Base-by-base conservation (phyloP, 2,113 vertebrate genomes). In the Smithornis capensis region DNA sequence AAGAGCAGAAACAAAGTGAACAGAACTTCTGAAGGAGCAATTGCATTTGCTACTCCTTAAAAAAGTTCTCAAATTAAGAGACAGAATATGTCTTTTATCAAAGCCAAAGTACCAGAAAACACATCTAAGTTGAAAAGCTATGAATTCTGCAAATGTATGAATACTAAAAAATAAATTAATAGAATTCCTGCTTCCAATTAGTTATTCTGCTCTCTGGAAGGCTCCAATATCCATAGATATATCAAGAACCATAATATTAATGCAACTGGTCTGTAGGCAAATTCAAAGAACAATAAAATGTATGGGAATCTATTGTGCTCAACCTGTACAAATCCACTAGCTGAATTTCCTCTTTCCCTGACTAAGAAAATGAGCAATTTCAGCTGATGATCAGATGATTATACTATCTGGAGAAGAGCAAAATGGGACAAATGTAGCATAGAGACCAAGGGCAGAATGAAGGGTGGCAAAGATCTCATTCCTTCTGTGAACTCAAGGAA, bases 1-100 rank as follows among this genome's bases (percentile, higher is more conserved):
- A 53, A 82, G 73, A 80, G 82, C 63, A 95, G 47, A 94, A 96
- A 87, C 40, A 90, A 81, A 91, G 24, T 12, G 12, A 82, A 59
- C 2, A 1, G 19, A 19, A 38, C 24, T 83, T 80, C 62, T 71
- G 68, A 86, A 80, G 84, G 40, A 65, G 19, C 6, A 85, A 31
- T 19, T 56, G 45, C 25, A 27, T 75, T 89, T 77, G 11, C 37
- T 81, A 10, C 7, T 33, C 17, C 53, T 87, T 83, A 42, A 67
- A 92, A 90, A 68, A 47, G 5, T 14, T 52, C 68, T 80, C 42
- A 77, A 76, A 62, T 64, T 40, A 53, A 77, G 47, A 64, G 33
- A 38, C 27, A 49, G 42, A 77, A 73, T 38, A 68, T 33, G 22
- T 42, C 19, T 90, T 83, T 92, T 63, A 24, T 82, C 33, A 91